These are phyloP conservation scores for Eretmochelys imbricata DNA, from an alignment of 2,113 vertebrate species.

Conservation along the genomic window DNA sequence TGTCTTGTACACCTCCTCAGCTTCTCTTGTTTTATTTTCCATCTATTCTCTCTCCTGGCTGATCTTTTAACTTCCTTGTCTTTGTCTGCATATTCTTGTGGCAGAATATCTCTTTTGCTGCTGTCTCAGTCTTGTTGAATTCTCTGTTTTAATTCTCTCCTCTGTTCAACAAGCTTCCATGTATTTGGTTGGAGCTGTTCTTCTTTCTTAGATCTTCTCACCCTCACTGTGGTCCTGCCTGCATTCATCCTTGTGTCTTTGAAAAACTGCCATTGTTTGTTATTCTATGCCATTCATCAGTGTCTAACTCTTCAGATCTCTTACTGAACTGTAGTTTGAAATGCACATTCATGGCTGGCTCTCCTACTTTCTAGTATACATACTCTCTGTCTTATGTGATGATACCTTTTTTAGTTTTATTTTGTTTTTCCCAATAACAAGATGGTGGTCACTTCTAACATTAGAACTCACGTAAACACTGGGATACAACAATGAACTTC, in stretches of 20 bases:
- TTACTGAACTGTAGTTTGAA: background rate
- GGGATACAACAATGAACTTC: background rate
- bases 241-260: background rate
- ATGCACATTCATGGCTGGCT: background rate
- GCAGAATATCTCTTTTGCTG: background rate
- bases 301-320: background rate
- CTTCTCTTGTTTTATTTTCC: background rate
- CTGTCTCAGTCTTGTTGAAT: background rate
- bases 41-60: background rate
- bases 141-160: background rate
- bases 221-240: background rate
- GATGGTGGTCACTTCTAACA: background rate
- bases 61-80: background rate
- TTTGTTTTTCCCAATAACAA: background rate
- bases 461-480: background rate
- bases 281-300: background rate
- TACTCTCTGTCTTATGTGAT: too few relatives aligned
- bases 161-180: background rate
- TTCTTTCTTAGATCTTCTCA: background rate
- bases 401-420: background rate
- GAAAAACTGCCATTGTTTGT: background rate
- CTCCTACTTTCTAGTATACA: background rate
- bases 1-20: background rate
- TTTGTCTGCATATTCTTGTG: background rate
- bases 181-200: background rate